Evolutionary conservation across 2,888 invertebrate genomes (phyloP).

Genomic region (Oconnorella tubifera): DNA sequence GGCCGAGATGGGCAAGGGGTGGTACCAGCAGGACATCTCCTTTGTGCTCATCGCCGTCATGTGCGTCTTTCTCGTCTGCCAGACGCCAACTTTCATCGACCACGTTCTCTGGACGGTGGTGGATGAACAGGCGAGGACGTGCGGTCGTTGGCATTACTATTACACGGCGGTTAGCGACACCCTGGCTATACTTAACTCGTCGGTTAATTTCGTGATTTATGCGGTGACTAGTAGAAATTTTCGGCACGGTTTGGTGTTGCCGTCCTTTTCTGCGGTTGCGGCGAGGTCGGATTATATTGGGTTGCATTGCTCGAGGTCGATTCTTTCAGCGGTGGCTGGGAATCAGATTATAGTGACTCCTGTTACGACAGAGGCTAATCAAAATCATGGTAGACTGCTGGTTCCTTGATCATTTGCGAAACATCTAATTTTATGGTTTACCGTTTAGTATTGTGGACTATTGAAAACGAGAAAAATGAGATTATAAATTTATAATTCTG

Average conservation of each 20-base stretch:
- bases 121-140: slow-evolving; percentile 23
- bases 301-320: not conserved
- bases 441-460: too few relatives aligned
- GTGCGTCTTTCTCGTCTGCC: slow-evolving; percentile 36
- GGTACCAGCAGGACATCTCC: slow-evolving; percentile 37
- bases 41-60: slow-evolving; percentile 36
- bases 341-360: not conserved
- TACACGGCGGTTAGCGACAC: slow-evolving; percentile 37
- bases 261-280: not conserved
- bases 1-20: slow-evolving; percentile 25
- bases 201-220: slow-evolving; percentile 37
- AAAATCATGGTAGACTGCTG: too few relatives aligned
- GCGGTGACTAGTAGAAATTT: slow-evolving; percentile 34
- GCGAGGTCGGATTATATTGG: slow-evolving; percentile 8
- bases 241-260: slow-evolving; percentile 16
- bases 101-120: slow-evolving; percentile 36
- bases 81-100: slow-evolving; percentile 37
- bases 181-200: slow-evolving; percentile 34
- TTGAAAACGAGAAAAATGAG: too few relatives aligned
- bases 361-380: not conserved
- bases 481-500: too few relatives aligned
- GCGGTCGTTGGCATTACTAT: slow-evolving; percentile 37
- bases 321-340: not conserved
- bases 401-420: too few relatives aligned
- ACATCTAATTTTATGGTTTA: too few relatives aligned